phyloP scores from a whole-genome alignment of 2,888 invertebrate species.

The Drosophila basisetae region DNA sequence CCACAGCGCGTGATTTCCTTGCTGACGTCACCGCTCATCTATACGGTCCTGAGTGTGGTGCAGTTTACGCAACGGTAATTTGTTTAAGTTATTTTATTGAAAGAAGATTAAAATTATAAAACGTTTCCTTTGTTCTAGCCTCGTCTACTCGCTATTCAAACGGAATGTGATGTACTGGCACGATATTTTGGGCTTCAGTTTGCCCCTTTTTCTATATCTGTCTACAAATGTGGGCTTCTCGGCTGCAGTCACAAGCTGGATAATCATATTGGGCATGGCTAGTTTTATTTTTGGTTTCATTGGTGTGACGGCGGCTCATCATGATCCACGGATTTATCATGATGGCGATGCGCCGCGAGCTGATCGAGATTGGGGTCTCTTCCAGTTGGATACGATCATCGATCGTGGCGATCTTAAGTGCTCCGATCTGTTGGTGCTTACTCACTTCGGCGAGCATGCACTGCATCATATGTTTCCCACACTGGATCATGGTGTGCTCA shows the following conservation, averaged over 20 bases:
- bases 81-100: background rate
- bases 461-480: constrained; percentile 93
- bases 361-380: constrained; percentile 90
- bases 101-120: too few species aligned
- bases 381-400: constrained; percentile 90
- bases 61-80: constrained; percentile 61
- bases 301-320: constrained; percentile 91
- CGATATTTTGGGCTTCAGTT: constrained; percentile 84
- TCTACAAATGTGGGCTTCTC: constrained; percentile 67
- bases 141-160: constrained; percentile 54
- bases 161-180: constrained; percentile 76
- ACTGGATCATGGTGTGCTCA: constrained; percentile 90
- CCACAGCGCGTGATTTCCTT: constrained; percentile 86
- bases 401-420: constrained; percentile 89
- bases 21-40: constrained; percentile 85
- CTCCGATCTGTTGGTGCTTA: constrained; percentile 88
- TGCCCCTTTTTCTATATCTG: constrained; percentile 84
- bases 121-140: constrained; percentile 25
- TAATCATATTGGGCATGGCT: constrained; percentile 86
- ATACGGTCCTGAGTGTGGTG: constrained; percentile 46
- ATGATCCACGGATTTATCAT: constrained; percentile 91
- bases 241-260: constrained; percentile 85
- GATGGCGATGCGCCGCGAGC: constrained; percentile 88
- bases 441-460: constrained; percentile 91
- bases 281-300: constrained; percentile 88